phyloP scores from a whole-genome alignment of 2,888 invertebrate species.

The Tetrapedia diversipes region DNA sequence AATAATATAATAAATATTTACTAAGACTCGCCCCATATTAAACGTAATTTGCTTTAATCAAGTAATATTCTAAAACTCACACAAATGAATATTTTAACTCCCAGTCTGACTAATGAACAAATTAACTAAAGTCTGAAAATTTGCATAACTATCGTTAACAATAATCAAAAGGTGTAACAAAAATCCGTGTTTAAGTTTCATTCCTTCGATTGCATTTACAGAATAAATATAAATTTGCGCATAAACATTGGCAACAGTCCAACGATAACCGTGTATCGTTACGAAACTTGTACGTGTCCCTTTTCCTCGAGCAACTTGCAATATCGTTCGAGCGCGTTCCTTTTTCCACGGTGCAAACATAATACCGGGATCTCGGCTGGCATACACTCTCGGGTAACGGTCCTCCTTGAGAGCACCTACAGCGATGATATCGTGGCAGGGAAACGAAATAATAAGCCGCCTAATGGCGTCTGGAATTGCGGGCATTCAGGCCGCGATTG shows the following conservation, averaged over 20 bases:
- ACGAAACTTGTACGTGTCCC: constrained; percentile 26
- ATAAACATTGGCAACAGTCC: neutral
- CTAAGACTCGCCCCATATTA: too few relatives aligned
- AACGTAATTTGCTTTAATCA: too few relatives aligned
- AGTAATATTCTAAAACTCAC: too few relatives aligned
- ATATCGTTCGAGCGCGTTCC: constrained; percentile 59
- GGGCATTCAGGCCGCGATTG: constrained; percentile 77
- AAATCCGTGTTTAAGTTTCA: too few relatives aligned
- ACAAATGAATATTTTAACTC: too few relatives aligned
- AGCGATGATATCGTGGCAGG: constrained; percentile 68
- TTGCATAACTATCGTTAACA: too few relatives aligned
- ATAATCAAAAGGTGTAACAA: too few relatives aligned
- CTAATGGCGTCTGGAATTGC: constrained; percentile 76
- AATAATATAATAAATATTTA: too few relatives aligned
- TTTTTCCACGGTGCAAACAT: constrained; percentile 49
- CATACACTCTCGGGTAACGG: constrained; percentile 62
- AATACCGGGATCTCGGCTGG: constrained; percentile 56
- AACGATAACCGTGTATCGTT: constrained; percentile 19
- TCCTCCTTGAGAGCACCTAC: constrained; percentile 61
- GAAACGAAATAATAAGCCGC: constrained; percentile 79
- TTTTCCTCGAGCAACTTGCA: constrained; percentile 43
- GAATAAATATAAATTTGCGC: too few relatives aligned
- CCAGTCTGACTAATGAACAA: too few relatives aligned
- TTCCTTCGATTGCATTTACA: too few relatives aligned
- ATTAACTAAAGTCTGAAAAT: too few relatives aligned